Base-by-base conservation (phyloP, 1,140 invertebrate genomes). In the Heliconius himera region DNA sequence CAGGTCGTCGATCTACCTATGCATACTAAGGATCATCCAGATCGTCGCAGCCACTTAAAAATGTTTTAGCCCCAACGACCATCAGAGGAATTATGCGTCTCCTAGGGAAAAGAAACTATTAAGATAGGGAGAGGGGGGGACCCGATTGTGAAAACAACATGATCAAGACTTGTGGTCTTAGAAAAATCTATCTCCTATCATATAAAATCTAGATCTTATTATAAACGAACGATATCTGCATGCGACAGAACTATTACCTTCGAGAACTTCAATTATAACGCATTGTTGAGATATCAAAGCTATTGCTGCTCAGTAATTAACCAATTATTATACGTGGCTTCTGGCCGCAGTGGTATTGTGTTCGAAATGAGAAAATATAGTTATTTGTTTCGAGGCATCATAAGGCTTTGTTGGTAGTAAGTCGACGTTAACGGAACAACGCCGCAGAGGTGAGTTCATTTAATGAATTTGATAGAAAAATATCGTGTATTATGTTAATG, bases 391-490 rank as follows among this genome's bases (percentile, higher is more conserved):
- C 38, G 33, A 13, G 41, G 51, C 51, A 78, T 46, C 74, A 77
- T 70, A 75, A 78, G 41, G 38, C 76, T 60, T 81, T 80, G 79
- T 80, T 80, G 36, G 46, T 41, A 60, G 66, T 33, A 66, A 72
- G 46, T 75, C 74, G 33, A 79, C 78, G 33, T n/a, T 72, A 72
- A 76, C 78, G 66, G 33, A 56, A n/a, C 56, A 66, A 51, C 60
- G 26, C 8, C 6, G 9, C 5, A 8, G 20, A 20, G 51, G n/a
- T 13, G 60, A 66, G 9, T 56, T 20, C 54, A 3, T 22, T 56
- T 22, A 22, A 56, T 56, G 8, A 56, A 8, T 8, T 56, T 56
- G 22, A 66, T 66, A 16, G 60, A 16, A 66, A 66, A 66, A 66
- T 66, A 66, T 66, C n/a, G 22, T 66, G 1, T 22, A 66, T 9